A percentile compares a stretch with the other conserved stretches of the same genome.
Evolutionary conservation across 2,113 vertebrate genomes (phyloP).

Genomic region (Phalacrocorax brasilianus): DNA sequence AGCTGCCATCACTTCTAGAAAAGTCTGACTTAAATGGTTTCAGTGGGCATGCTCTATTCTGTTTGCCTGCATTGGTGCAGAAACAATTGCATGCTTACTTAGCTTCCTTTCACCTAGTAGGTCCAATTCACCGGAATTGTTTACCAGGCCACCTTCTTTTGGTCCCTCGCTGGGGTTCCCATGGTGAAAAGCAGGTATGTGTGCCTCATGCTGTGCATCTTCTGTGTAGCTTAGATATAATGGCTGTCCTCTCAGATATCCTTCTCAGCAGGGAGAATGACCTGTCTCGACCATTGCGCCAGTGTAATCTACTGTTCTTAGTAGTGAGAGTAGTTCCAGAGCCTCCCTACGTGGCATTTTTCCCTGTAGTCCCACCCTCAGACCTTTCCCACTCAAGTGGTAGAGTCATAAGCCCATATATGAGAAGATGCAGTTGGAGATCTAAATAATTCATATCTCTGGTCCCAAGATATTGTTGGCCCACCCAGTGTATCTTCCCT

Average conservation of each 20-base stretch:
- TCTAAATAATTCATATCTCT: neutral
- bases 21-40: neutral
- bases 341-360: neutral
- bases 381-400: neutral
- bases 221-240: neutral
- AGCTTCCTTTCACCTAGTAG: neutral
- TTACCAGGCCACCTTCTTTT: neutral
- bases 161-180: neutral
- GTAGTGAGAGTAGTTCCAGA: neutral
- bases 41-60: neutral
- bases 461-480: neutral
- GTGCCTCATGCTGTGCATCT: neutral
- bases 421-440: neutral
- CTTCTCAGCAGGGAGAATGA: neutral
- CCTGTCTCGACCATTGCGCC: neutral
- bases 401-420: neutral
- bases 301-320: neutral
- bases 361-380: neutral
- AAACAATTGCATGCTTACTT: neutral
- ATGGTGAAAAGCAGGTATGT: neutral
- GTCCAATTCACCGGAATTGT: neutral
- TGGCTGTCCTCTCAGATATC: neutral
- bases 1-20: neutral
- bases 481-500: neutral
- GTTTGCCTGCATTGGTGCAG: neutral